These are phyloP conservation scores for Heliconius charithonia DNA, from an alignment of 2,888 invertebrate species.

Conservation along the genomic window DNA sequence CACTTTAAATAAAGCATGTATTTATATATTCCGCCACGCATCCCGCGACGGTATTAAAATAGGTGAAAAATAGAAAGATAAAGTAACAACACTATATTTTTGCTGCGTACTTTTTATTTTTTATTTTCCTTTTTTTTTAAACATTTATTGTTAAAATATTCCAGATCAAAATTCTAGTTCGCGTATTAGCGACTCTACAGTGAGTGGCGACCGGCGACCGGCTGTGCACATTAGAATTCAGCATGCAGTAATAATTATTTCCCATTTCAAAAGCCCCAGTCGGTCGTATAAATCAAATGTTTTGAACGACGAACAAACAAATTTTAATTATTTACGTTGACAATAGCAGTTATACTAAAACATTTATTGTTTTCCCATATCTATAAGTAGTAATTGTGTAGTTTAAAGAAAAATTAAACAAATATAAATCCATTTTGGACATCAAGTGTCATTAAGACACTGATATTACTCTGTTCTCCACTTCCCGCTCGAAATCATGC, in stretches of 20 bases:
- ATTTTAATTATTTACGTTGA: not conserved
- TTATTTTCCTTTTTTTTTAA: too few species aligned
- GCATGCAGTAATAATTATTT: constrained; percentile 26
- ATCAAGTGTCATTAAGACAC: too few species aligned
- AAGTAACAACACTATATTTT: not conserved
- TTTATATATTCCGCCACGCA: not conserved
- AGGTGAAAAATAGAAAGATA: not conserved
- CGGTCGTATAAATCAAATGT: constrained; percentile 23
- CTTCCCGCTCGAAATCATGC: too few species aligned
- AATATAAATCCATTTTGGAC: too few species aligned
- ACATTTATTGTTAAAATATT: not conserved
- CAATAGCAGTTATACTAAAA: not conserved
- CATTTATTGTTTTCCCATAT: not conserved
- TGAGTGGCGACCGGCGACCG: constrained; percentile 2
- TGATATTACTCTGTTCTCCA: too few species aligned
- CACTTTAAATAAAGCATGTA: not conserved
- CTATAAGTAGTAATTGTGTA: not conserved
- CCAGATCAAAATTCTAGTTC: not conserved
- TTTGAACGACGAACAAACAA: constrained; percentile 2
- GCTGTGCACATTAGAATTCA: constrained; percentile 29
- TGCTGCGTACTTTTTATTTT: not conserved
- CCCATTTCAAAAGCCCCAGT: constrained; percentile 22
- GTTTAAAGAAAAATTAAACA: too few species aligned
- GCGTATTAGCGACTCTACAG: constrained; percentile 2
- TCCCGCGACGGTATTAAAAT: not conserved